A percentile compares a stretch with the other conserved stretches of the same genome.
These are phyloP conservation scores for Tympanoctomys barrerae DNA, from an alignment of 2,797 vertebrate species.

Conservation along the genomic window DNA sequence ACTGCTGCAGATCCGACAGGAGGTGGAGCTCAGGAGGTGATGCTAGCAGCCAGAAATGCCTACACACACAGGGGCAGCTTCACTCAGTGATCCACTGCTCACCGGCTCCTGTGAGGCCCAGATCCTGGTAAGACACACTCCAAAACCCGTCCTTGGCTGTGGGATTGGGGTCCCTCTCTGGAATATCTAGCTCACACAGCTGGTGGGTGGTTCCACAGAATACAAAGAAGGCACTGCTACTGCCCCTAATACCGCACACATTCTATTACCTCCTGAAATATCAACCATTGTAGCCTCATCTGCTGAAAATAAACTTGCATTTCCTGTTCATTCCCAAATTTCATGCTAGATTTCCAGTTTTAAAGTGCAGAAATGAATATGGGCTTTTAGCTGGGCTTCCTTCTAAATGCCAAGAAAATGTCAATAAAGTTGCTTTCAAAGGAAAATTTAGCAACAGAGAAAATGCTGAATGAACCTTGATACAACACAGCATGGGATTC, in stretches of 20 bases:
- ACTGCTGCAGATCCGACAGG: not conserved
- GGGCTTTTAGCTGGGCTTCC: not conserved
- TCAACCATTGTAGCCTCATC: not conserved
- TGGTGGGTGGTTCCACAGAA: not conserved
- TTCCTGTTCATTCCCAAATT: not conserved
- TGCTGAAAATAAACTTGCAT: not conserved
- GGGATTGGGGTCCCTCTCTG: not conserved
- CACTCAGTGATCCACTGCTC: too few relatives aligned
- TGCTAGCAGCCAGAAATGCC: too few relatives aligned
- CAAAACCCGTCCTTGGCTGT: too few relatives aligned
- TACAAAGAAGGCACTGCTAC: not conserved
- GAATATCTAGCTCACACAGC: not conserved
- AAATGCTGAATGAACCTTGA: conserved; percentile 2
- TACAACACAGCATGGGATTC: not conserved
- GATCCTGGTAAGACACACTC: not conserved
- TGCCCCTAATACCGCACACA: not conserved
- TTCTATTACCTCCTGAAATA: not conserved
- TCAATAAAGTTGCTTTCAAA: not conserved
- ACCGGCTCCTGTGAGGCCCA: not conserved
- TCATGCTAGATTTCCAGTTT: not conserved
- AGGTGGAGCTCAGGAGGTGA: too few relatives aligned
- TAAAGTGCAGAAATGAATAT: not conserved
- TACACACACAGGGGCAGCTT: not conserved
- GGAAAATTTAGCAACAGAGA: not conserved
- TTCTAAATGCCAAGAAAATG: conserved; percentile 1